phyloP scores from a whole-genome alignment of 2,888 invertebrate genomes.

The Pristionchus japonicus region DNA sequence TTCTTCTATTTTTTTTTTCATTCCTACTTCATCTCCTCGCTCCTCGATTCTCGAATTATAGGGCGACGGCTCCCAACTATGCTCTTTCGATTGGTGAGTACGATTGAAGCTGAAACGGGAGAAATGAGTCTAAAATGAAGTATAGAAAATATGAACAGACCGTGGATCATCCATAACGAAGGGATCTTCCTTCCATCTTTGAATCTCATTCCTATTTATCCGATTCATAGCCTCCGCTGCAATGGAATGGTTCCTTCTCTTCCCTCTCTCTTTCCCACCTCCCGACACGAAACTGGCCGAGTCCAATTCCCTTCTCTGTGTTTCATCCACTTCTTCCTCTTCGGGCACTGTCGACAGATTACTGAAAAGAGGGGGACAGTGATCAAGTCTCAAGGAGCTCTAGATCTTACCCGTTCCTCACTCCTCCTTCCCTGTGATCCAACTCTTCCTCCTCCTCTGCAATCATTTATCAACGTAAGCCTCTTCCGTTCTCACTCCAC shows the following conservation, averaged over 20 bases:
- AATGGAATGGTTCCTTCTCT: not conserved
- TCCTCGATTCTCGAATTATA: slow-evolving; percentile 22
- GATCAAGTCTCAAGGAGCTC: too few relatives aligned
- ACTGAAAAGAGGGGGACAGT: not conserved
- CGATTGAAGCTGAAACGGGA: not conserved
- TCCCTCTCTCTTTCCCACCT: not conserved
- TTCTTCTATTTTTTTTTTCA: not conserved
- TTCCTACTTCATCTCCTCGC: not conserved
- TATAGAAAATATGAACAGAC: not conserved
- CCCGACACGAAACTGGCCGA: not conserved
- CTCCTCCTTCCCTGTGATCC: not conserved
- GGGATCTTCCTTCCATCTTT: not conserved
- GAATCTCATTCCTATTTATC: not conserved
- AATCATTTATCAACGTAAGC: not conserved
- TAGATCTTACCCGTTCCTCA: not conserved
- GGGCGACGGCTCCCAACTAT: slow-evolving; percentile 28
- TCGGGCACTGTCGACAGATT: not conserved
- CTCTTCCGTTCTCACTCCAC: not conserved
- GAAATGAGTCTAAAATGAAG: not conserved
- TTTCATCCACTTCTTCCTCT: not conserved
- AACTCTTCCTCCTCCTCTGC: not conserved
- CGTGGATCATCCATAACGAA: slow-evolving; percentile 21
- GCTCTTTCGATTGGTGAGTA: not conserved
- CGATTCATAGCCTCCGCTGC: not conserved
- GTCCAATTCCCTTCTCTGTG: not conserved